These are phyloP conservation scores for Propsilocerus akamusi DNA, from an alignment of 1,140 invertebrate species.

Conservation along the genomic window DNA sequence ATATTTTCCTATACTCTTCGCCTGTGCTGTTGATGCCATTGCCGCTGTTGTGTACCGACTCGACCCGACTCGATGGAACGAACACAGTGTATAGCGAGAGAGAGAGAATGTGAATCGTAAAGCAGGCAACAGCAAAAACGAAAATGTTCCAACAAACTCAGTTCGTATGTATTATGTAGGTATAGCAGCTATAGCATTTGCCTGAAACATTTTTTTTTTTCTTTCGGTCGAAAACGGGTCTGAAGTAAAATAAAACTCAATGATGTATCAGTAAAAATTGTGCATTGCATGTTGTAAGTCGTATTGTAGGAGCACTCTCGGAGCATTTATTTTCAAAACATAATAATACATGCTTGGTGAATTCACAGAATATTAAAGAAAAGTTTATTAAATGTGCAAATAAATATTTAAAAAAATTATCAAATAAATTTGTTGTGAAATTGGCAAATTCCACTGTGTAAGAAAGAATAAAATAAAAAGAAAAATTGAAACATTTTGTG, in stretches of 20 bases:
- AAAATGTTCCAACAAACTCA: too few species aligned
- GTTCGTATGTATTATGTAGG: too few species aligned
- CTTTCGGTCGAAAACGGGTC: slow-evolving; percentile 1
- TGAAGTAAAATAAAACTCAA: slow-evolving; percentile 4
- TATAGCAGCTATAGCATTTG: too few species aligned
- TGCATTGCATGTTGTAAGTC: slow-evolving; percentile 3
- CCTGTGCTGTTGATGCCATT: too few species aligned
- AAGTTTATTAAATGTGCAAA: too few species aligned
- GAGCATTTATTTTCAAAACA: slow-evolving; percentile 3
- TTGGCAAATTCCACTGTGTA: too few species aligned
- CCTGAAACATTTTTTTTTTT: slow-evolving; percentile 2
- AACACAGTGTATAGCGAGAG: background rate
- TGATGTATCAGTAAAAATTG: slow-evolving; percentile 3
- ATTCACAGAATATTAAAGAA: too few species aligned
- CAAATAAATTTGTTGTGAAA: too few species aligned
- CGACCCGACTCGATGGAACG: background rate
- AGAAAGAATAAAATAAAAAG: background rate
- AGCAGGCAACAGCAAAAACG: background rate
- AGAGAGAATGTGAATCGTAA: background rate
- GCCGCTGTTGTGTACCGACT: background rate
- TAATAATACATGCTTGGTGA: too few species aligned
- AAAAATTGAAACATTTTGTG: background rate
- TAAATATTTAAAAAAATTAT: too few species aligned
- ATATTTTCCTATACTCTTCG: too few species aligned
- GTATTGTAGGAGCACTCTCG: background rate